Percentiles rank a stretch among this genome's conserved stretches.
These are phyloP conservation scores for Ctenicera cuprea DNA, from an alignment of 2,888 invertebrate species.

Conservation along the genomic window DNA sequence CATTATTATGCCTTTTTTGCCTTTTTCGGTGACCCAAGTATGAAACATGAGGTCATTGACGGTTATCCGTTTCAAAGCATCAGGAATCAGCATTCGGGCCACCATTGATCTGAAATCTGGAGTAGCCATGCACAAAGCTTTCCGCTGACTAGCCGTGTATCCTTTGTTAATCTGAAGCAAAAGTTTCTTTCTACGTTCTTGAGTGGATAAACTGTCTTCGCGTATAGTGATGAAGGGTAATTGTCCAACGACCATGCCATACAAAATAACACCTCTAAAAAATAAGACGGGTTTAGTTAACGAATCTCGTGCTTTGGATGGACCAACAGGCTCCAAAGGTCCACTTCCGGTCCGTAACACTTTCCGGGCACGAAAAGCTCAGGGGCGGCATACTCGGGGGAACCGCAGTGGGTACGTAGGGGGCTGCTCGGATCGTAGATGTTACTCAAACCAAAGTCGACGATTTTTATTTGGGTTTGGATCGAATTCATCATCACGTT, in stretches of 20 bases:
- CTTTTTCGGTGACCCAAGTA: constrained; percentile 76
- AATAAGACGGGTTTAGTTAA: constrained; percentile 2
- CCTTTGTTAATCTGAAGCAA: constrained; percentile 82
- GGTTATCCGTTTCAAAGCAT: constrained; percentile 75
- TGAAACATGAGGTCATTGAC: constrained; percentile 77
- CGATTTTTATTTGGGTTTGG: constrained; percentile 83
- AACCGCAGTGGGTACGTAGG: constrained; percentile 86
- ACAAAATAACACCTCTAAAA: constrained; percentile 82
- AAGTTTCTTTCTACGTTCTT: constrained; percentile 77
- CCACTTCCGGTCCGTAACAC: constrained; percentile 85
- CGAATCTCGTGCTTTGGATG: constrained; percentile 8
- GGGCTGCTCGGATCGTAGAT: constrained; percentile 76
- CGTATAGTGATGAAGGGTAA: constrained; percentile 77
- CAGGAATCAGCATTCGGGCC: constrained; percentile 75
- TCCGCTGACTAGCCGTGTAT: constrained; percentile 76
- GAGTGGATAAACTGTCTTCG: constrained; percentile 70
- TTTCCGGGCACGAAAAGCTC: constrained; percentile 82
- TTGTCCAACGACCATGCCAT: constrained; percentile 84
- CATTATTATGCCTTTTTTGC: constrained; percentile 73
- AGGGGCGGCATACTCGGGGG: constrained; percentile 87
- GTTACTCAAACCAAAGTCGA: constrained; percentile 87
- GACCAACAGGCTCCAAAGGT: constrained; percentile 85
- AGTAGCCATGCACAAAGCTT: constrained; percentile 73
- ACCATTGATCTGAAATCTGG: constrained; percentile 73
- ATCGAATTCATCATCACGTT: constrained; percentile 83